Conservation (phyloP, 2,797 vertebrate genomes). For the Pangasius djambal region DNA sequence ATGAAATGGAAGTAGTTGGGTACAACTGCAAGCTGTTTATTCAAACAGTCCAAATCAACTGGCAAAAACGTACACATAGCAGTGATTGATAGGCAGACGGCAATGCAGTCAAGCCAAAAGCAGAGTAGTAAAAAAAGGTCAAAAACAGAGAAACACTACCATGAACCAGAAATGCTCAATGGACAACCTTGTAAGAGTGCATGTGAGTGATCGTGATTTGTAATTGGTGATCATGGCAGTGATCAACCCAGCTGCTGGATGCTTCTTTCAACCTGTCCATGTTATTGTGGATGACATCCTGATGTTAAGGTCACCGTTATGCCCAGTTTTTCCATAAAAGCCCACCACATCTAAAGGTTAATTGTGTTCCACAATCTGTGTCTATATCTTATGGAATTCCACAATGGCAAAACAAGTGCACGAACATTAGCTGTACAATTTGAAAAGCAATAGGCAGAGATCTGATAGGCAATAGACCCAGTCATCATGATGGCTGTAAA, state of each 20-base stretch:
- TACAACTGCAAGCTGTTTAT: background rate
- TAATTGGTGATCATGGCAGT: background rate
- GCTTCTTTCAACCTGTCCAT: background rate
- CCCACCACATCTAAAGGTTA: background rate
- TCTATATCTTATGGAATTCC: background rate
- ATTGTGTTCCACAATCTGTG: background rate
- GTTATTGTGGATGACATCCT: background rate
- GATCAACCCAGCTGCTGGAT: background rate
- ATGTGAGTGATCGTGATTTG: background rate
- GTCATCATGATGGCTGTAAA: background rate
- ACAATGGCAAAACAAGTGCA: background rate
- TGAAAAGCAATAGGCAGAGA: background rate
- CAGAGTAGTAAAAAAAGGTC: background rate
- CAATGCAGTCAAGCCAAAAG: background rate
- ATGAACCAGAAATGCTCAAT: too few relatives aligned
- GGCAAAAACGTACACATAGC: background rate
- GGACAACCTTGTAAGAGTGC: background rate
- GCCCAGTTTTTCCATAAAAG: background rate
- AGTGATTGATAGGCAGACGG: background rate
- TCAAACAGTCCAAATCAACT: background rate
- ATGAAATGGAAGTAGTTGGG: background rate
- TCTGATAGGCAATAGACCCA: background rate
- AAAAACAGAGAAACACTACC: background rate
- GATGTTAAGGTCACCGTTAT: background rate
- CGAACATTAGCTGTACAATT: background rate